Evolutionary conservation across 1,140 invertebrate species (phyloP), one percentile per base, ranked within the genome.

Genomic region (Magallana gigas): DNA sequence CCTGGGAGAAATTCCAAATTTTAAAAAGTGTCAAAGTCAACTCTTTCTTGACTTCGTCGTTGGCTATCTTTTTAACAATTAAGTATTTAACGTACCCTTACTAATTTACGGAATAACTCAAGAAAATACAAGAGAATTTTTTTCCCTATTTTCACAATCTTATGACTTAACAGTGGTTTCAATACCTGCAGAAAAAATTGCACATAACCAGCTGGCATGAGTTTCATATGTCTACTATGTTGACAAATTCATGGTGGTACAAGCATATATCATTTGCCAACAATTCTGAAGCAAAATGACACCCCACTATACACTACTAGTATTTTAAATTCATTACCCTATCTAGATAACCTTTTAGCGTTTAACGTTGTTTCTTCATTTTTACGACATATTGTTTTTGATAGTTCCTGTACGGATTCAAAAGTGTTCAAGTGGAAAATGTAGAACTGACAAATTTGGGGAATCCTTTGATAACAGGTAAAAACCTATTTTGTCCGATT

Each of bases 371-470:
- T 11, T 11, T n/a, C 3, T 58, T 58, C 8, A 57, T 14, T 29
- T 11, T 62, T 11, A 62, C 23, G 36, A 6, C 36, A 84, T 81
- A 80, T 80, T 23, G 23, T 80, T 14, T n/a, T 62, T 58, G 76
- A 64, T 57, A 89, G 88, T 85, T 87, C 57, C 8, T 86, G 48
- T 82, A 82, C 29, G 89, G 87, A 58, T 90, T 90, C 48, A 64
- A 84, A 57, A 62, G 60, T 64, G 88, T 88, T 0, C 83, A 87
- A 57, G 85, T 92, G 18, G 86, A 91, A 88, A 90, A 89, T 8
- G 91, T 87, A 9, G 91, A 92, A 81, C 56, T 92, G 4, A 87
- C 64, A 57, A 84, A 91, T 18, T 85, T 92, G 82, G 91, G 91
- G 3, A 48, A 56, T 83, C 56, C 56, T 36, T 56, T 83, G 5